Base-by-base conservation (phyloP, 2,113 vertebrate genomes). In the Podocnemis expansa region DNA sequence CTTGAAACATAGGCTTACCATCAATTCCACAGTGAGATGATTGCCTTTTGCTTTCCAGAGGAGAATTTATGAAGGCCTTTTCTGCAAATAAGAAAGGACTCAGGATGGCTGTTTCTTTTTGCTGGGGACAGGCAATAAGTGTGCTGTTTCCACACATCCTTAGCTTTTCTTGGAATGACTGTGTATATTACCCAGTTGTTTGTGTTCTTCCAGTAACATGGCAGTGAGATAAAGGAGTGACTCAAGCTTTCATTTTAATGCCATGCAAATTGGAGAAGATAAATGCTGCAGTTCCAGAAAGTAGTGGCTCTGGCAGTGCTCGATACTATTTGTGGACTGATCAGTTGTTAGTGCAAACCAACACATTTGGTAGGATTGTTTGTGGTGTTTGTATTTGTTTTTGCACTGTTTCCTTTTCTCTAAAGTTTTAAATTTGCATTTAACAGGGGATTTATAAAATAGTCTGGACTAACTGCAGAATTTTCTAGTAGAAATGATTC, bases 41-140 rank as follows among this genome's bases (percentile, higher is more conserved):
- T 96, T 96, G 93, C 85, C 95, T 80, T 80, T 90, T 96, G 78
- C 93, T 97, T 95, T 96, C 89, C 82, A 89, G 90, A 92, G 90
- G 22, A 96, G 51, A 91, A 81, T 84, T 85, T 94, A 95, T 96
- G 94, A 94, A 93, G 78, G 49, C 84, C 83, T 81, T 95, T 88
- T 94, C 75, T 94, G 84, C 90, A 94, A 97, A 95, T 87, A 82
- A 95, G 86, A 82, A 92, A 95, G 79, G 87, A 55, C 79, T 78
- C 90, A 25, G 6, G 80, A 88, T 96, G 92, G 75, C 5, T 70
- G 41, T 83, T 90, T 88, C 89, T 90, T 90, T 52, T 89, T 83
- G 60, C 16, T 52, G 49, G 31, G 6, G 0, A 2, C 85, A 43
- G 78, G 82, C 90, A 87, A 58, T 88, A 67, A 83, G 27, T 70